Evolutionary conservation across 2,888 invertebrate species (phyloP).

Genomic region (Autographa pulchrina): DNA sequence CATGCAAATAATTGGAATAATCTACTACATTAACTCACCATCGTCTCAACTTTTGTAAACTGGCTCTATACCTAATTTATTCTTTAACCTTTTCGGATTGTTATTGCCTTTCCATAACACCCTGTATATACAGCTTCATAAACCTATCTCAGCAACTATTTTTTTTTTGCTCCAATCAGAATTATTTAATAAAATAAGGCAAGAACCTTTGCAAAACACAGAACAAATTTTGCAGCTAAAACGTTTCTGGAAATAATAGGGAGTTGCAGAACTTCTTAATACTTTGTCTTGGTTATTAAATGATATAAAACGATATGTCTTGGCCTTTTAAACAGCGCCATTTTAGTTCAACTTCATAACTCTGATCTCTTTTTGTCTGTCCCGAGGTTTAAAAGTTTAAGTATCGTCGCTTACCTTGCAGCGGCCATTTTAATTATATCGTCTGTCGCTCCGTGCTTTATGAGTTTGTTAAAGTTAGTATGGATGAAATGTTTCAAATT

Average conservation of each 20-base stretch:
- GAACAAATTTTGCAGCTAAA: no score
- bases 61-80: no score
- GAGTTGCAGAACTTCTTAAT: not conserved
- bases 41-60: no score
- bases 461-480: constrained; percentile 18
- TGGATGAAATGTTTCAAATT: constrained; percentile 25
- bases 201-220: no score
- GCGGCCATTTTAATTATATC: constrained; percentile 10
- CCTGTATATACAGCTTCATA: no score
- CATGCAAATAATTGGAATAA: no score
- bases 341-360: not conserved
- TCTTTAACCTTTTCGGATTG: no score
- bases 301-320: not conserved
- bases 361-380: not conserved
- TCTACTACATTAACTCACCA: no score
- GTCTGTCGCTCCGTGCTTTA: constrained; percentile 7
- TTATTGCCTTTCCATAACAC: no score
- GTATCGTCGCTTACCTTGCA: constrained; percentile 8
- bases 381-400: constrained; percentile 3
- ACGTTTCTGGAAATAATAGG: not conserved
- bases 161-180: no score
- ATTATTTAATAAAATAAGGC: no score
- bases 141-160: no score
- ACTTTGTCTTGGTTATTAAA: not conserved
- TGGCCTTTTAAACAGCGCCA: not conserved